A percentile compares a stretch with the other conserved stretches of the same genome.
phyloP scores from a whole-genome alignment of 2,888 invertebrate genomes.

The Hemaris fuciformis region DNA sequence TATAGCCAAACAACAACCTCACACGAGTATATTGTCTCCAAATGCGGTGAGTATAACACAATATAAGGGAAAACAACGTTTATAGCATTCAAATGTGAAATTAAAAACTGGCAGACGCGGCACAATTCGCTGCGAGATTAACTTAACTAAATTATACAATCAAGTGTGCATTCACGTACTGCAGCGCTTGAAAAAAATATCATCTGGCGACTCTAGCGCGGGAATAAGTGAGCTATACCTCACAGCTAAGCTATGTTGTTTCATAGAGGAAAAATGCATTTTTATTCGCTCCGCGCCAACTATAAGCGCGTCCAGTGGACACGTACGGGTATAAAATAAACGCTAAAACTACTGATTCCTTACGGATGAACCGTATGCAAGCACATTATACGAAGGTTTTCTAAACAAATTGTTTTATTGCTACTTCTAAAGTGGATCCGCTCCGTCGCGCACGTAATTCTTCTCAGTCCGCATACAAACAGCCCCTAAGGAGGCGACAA shows the following conservation, averaged over 20 bases:
- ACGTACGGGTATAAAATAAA: slow-evolving; percentile 55
- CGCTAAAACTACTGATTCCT: slow-evolving; percentile 55
- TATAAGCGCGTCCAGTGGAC: slow-evolving; percentile 47
- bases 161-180: slow-evolving; percentile 54
- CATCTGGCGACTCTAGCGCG: slow-evolving; percentile 23
- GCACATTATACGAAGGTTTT: slow-evolving; percentile 61
- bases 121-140: slow-evolving; percentile 56
- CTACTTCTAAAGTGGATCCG: slow-evolving; percentile 66
- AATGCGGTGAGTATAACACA: slow-evolving; percentile 40
- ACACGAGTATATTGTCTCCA: slow-evolving; percentile 32
- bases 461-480: slow-evolving; percentile 77
- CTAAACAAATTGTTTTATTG: slow-evolving; percentile 77
- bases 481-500: slow-evolving; percentile 76
- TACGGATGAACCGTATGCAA: slow-evolving; percentile 48
- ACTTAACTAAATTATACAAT: slow-evolving; percentile 68
- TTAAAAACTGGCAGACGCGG: slow-evolving; percentile 58
- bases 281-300: slow-evolving; percentile 39
- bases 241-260: slow-evolving; percentile 38
- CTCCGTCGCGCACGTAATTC: slow-evolving; percentile 68
- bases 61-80: slow-evolving; percentile 55
- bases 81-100: slow-evolving; percentile 54
- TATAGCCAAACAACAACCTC: slow-evolving; percentile 10
- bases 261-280: slow-evolving; percentile 52
- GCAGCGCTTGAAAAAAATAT: slow-evolving; percentile 39
- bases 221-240: slow-evolving; percentile 34